Base-by-base conservation (phyloP, 2,113 vertebrate species). In the Tricholaema leucomelas region DNA sequence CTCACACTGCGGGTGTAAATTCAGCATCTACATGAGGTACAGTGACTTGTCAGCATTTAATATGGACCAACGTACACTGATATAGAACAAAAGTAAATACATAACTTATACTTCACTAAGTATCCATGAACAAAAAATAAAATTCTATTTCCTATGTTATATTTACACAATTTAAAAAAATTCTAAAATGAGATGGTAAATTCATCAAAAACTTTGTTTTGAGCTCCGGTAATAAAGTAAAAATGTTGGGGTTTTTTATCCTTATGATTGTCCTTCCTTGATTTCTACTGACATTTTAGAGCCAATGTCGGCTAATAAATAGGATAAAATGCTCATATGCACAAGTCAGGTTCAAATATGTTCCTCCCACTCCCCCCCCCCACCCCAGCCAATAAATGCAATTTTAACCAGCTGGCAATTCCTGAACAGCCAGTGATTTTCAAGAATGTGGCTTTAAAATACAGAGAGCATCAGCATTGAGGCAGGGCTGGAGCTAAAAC, bases 101-200 rank as follows among this genome's bases (percentile, higher is more conserved):
- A 99, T 99, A 99, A 99, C 98, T 99, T 99, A 99, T 98, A 98
- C 97, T 98, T 98, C 97, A 98, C 98, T 98, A 98, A 97, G 97
- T 98, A 98, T 97, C 97, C 97, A 98, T 98, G 98, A 98, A 98
- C 98, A 98, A 99, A 99, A 98, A 99, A 99, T 98, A 99, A 98
- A 98, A 98, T 98, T 98, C 98, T 98, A 98, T 98, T 98, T 98
- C 98, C 98, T 98, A 98, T 98, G 98, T 99, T 98, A 98, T 99
- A 99, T 99, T 98, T 99, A 99, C 98, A 99, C 98, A 98, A 98
- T 98, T 98, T 79, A 18, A 97, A 98, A 98, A 98, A 98, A 97
- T 77, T 97, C 98, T 98, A 98, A 97, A 98, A 98, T 98, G 98
- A 99, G 98, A 98, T 98, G 98, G 98, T 98, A 97, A 97, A 97